Conservation (phyloP, 2,888 invertebrate genomes). For the Pyrrhia umbra region DNA sequence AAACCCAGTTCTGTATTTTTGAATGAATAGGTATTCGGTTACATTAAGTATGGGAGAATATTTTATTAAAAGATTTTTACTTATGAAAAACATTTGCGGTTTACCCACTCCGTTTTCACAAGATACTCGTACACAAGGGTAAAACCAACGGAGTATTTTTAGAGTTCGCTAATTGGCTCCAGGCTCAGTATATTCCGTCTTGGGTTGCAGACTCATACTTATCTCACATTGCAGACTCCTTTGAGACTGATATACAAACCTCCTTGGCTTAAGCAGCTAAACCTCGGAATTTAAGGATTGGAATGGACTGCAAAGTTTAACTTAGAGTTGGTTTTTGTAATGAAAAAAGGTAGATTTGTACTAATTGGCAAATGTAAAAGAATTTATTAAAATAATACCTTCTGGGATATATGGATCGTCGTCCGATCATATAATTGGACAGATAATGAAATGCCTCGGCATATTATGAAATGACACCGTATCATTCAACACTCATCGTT, state of each 20-base stretch:
- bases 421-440: no score
- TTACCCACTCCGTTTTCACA: neutral
- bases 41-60: neutral
- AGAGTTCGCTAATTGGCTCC: constrained; percentile 47
- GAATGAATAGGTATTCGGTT: no score
- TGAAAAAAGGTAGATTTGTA: neutral
- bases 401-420: no score
- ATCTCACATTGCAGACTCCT: constrained; percentile 58
- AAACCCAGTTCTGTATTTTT: no score
- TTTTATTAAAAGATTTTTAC: neutral
- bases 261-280: constrained; percentile 15
- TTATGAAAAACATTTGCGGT: constrained; percentile 1
- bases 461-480: no score
- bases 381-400: no score
- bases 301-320: constrained; percentile 6
- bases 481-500: no score
- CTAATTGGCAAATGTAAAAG: no score
- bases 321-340: neutral
- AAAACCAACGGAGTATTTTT: constrained; percentile 37
- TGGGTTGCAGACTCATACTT: constrained; percentile 45
- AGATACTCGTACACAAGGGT: constrained; percentile 4
- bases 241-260: constrained; percentile 43
- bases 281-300: constrained; percentile 15
- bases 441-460: no score
- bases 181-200: constrained; percentile 43